Conservation (phyloP, 2,113 vertebrate species). For the Sinocyclocheilus anshuiensis region DNA sequence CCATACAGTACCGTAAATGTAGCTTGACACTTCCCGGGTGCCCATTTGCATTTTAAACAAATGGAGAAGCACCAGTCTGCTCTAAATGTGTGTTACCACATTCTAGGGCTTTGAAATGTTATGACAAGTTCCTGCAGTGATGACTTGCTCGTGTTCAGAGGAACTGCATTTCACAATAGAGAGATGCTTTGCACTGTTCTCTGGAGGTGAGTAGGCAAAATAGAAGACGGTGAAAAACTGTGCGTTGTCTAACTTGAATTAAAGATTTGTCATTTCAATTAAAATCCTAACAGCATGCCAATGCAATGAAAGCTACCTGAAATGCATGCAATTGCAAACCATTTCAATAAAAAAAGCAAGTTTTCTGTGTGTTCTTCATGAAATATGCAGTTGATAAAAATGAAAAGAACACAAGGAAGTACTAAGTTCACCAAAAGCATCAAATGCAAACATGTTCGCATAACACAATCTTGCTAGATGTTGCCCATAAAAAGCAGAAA, state of each 20-base stretch:
- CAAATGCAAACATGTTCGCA: neutral
- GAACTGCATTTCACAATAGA: conserved; percentile 20
- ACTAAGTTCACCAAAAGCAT: neutral
- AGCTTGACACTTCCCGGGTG: conserved; percentile 9
- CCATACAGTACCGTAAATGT: neutral
- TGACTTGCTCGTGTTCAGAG: neutral
- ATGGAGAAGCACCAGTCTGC: conserved; percentile 18
- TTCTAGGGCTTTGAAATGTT: neutral
- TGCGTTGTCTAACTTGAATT: neutral
- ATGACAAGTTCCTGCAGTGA: neutral
- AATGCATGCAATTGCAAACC: neutral
- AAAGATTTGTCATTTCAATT: neutral
- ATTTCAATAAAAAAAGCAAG: neutral
- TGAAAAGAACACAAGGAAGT: neutral
- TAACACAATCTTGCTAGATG: neutral
- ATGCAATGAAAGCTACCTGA: neutral
- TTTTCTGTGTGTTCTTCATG: neutral
- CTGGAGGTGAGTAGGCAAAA: neutral
- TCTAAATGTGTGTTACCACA: conserved; percentile 1
- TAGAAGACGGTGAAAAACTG: neutral
- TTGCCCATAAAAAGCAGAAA: neutral
- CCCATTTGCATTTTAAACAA: conserved; percentile 41
- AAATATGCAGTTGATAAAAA: neutral
- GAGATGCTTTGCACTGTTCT: neutral
- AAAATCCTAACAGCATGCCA: neutral